Base-by-base conservation (phyloP, 2,113 vertebrate species). In the Nibea albiflora region DNA sequence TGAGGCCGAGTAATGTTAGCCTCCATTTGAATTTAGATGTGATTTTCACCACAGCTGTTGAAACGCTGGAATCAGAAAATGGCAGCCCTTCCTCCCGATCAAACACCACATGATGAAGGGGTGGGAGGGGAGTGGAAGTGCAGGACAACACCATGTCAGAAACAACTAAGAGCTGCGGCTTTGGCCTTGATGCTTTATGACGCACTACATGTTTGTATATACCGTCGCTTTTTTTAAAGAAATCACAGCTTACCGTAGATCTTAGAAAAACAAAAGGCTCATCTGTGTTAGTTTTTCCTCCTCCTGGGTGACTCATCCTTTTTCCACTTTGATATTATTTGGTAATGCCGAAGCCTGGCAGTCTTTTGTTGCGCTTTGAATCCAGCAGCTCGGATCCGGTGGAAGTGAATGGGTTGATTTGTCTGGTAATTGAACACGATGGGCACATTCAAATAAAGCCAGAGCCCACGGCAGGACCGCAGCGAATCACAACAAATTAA, bases 371-470 rank as follows among this genome's bases (percentile, higher is more conserved):
- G 11, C n/a, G n/a, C 65, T 81, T 80, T 78, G 63, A 78, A 83
- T 16, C 57, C 42, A 28, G 22, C 39, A 35, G 53, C 66, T 77
- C 50, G 0, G 64, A 76, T 81, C 46, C 54, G 46, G 65, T 46
- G 28, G 42, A 64, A 86, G 67, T 52, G 24, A 67, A 71, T 11
- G 44, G 7, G 3, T 49, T 81, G 93, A 89, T 94, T 94, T 90
- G 85, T 87, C 92, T 96, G 93, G 92, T 95, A 95, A 96, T 95
- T 95, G 95, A 96, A 94, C 92, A 91, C 87, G 90, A 95, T 92
- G 86, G 94, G 87, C 84, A 89, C 81, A 93, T 96, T 96, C 94
- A 91, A 93, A 95, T 88, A 84, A 94, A 93, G 88, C 89, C 85
- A 76, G 89, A 84, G 90, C 91, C 91, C 84, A 70, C 10, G 86